Conservation (phyloP, 2,888 invertebrate genomes). For the Andrena hattorfiana region DNA sequence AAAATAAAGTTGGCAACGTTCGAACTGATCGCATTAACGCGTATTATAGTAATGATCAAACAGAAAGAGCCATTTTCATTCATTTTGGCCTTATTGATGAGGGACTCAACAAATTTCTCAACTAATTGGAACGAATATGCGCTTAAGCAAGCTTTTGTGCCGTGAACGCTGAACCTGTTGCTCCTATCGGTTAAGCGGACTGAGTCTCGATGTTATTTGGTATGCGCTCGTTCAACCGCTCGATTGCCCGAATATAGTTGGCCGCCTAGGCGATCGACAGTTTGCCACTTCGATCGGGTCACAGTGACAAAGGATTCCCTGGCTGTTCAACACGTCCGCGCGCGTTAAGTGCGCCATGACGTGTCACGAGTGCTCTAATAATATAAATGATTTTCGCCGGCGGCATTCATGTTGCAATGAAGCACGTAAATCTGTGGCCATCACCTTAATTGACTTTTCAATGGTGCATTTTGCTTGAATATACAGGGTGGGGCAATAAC, state of each 20-base stretch:
- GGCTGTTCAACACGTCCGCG: slow-evolving; percentile 30
- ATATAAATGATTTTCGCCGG: background rate
- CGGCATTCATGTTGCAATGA: slow-evolving; percentile 1
- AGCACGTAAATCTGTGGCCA: slow-evolving; percentile 5
- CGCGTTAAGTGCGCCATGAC: slow-evolving; percentile 33
- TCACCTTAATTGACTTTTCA: background rate
- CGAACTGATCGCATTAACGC: too few species aligned
- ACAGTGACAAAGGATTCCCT: slow-evolving; percentile 46
- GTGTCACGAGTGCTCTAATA: background rate
- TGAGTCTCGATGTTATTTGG: slow-evolving; percentile 52
- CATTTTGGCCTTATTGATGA: background rate
- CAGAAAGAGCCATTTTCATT: background rate
- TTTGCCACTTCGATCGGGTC: slow-evolving; percentile 30
- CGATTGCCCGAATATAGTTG: slow-evolving; percentile 49
- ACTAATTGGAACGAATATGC: slow-evolving; percentile 65
- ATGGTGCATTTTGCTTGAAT: too few species aligned
- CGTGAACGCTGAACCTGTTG: slow-evolving; percentile 67
- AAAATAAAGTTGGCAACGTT: too few species aligned
- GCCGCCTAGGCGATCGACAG: slow-evolving; percentile 21
- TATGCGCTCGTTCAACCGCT: slow-evolving; percentile 63
- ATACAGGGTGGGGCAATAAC: too few species aligned
- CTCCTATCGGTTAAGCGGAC: slow-evolving; percentile 44
- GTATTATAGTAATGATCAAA: too few species aligned
- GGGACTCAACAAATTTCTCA: slow-evolving; percentile 49
- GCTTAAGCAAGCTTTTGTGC: slow-evolving; percentile 60